Conservation (phyloP, 2,888 invertebrate species). For the Clostera curtula region DNA sequence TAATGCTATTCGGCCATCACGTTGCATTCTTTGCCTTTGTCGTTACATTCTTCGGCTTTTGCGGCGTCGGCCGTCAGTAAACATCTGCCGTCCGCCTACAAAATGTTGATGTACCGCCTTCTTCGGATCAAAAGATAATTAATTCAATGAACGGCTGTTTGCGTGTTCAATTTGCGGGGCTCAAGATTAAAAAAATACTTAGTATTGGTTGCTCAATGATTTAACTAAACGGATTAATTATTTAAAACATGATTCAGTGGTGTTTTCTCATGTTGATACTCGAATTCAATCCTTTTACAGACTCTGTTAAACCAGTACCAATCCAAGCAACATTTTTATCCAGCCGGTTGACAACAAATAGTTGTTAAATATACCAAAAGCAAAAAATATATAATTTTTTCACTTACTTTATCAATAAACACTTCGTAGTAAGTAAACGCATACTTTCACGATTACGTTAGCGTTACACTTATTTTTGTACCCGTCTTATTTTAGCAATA, state of each 20-base stretch:
- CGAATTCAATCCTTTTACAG: too few species aligned
- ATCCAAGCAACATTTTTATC: too few species aligned
- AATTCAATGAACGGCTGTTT: slow-evolving; percentile 12
- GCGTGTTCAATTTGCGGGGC: slow-evolving; percentile 12
- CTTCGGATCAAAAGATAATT: slow-evolving; percentile 19
- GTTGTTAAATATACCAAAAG: too few species aligned
- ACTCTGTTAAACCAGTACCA: too few species aligned
- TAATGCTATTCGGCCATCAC: slow-evolving; percentile 38
- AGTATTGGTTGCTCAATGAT: slow-evolving; percentile 1
- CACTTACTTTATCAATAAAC: too few species aligned
- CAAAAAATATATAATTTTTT: too few species aligned
- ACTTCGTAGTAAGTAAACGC: too few species aligned
- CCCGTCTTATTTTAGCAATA: background rate
- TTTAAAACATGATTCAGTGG: too few species aligned
- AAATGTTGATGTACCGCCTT: slow-evolving; percentile 26
- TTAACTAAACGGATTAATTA: slow-evolving; percentile 1
- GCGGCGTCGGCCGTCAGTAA: slow-evolving; percentile 35
- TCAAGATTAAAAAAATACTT: slow-evolving; percentile 5
- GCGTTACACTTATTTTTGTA: too few species aligned
- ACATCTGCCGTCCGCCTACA: slow-evolving; percentile 47
- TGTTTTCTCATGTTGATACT: too few species aligned
- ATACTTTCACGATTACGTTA: too few species aligned
- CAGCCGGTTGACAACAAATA: too few species aligned
- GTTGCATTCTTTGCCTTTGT: slow-evolving; percentile 22
- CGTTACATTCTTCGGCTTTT: slow-evolving; percentile 19